Conservation (phyloP, 2,113 vertebrate species). For the Athene cunicularia region DNA sequence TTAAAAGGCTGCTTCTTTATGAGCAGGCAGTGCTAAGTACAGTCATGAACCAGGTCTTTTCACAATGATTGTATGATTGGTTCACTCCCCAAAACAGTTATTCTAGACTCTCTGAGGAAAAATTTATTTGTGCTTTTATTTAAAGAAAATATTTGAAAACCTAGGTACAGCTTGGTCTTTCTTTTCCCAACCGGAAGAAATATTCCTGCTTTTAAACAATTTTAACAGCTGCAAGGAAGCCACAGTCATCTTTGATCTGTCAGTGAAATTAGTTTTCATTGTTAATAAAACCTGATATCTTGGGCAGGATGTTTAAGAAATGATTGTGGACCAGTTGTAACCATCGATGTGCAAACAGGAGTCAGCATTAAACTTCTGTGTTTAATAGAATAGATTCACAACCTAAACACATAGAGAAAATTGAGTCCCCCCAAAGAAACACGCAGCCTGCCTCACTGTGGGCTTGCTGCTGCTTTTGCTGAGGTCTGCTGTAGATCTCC, state of each 20-base stretch:
- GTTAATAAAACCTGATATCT: constrained; percentile 46
- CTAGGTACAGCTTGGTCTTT: background rate
- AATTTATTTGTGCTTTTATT: constrained; percentile 12
- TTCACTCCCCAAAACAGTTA: background rate
- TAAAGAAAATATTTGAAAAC: constrained; percentile 29
- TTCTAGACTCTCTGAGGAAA: constrained; percentile 4
- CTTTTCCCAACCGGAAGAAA: constrained; percentile 7
- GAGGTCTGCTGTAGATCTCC: background rate
- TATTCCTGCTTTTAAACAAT: constrained; percentile 11
- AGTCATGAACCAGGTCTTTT: background rate
- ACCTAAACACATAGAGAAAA: background rate
- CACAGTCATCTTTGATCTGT: constrained; percentile 27
- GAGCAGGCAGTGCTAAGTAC: background rate
- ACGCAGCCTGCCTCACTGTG: background rate
- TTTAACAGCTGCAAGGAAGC: constrained; percentile 8
- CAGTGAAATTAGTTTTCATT: constrained; percentile 31
- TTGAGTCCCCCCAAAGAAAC: background rate
- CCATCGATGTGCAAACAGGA: background rate
- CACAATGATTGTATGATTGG: background rate
- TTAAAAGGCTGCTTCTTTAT: background rate
- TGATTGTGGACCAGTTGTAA: background rate
- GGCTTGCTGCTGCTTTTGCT: background rate
- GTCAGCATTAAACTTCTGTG: background rate
- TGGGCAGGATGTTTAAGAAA: background rate
- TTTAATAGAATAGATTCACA: background rate